phyloP scores from a whole-genome alignment of 2,113 vertebrate species.

The Asarcornis scutulata region DNA sequence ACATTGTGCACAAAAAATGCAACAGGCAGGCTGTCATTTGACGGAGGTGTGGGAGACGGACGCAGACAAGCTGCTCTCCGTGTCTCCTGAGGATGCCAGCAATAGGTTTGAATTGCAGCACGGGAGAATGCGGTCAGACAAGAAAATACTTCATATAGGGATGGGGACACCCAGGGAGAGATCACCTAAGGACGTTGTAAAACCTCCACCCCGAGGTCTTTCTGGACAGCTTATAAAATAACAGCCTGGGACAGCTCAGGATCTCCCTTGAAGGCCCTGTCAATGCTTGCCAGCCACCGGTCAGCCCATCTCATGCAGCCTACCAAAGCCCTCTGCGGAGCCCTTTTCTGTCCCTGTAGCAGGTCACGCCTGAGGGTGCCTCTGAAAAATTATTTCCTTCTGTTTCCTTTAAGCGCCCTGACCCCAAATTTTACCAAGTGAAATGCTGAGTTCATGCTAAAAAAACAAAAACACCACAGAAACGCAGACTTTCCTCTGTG shows the following conservation, averaged over 20 bases:
- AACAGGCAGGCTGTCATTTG: neutral
- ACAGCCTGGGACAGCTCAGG: neutral
- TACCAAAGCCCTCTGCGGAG: neutral
- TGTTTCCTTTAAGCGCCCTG: neutral
- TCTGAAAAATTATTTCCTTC: neutral
- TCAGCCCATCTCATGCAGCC: neutral
- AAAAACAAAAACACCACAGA: neutral
- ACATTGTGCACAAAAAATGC: accelerated
- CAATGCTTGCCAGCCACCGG: neutral
- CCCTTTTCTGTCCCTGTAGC: neutral
- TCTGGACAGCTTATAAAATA: neutral
- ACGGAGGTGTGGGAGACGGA: neutral
- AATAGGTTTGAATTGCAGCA: neutral
- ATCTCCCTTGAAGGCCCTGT: accelerated
- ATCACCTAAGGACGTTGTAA: accelerated
- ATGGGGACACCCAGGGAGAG: neutral
- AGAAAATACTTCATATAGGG: neutral
- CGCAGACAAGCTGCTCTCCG: neutral
- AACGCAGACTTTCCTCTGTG: accelerated
- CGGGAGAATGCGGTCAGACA: neutral
- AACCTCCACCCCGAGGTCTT: neutral
- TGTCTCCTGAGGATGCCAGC: neutral
- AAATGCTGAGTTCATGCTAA: neutral
- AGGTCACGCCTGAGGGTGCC: neutral
- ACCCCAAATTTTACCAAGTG: neutral